A percentile compares a stretch with the other conserved stretches of the same genome.
Conservation (phyloP, 2,888 invertebrate species). For the Cryptus viduatorius region DNA sequence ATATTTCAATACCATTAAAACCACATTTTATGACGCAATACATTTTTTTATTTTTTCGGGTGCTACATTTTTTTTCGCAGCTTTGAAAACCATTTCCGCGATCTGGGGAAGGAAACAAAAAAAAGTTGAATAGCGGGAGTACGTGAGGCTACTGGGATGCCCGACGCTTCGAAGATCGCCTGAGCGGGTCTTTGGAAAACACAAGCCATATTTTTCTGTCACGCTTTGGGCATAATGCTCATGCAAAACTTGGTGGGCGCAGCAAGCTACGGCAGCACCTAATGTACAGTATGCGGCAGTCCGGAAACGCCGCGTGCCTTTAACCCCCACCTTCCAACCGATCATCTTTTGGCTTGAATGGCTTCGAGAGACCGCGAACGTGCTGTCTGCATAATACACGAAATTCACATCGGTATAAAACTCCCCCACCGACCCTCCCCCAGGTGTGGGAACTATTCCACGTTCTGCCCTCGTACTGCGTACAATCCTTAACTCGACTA, state of each 20-base stretch:
- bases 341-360: slow-evolving; percentile 50
- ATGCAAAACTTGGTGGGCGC: slow-evolving; percentile 53
- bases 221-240: slow-evolving; percentile 64
- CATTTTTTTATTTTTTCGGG: neutral
- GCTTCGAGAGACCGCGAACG: slow-evolving; percentile 59
- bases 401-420: slow-evolving; percentile 52
- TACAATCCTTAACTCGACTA: slow-evolving; percentile 13
- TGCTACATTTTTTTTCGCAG: neutral
- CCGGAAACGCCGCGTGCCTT: slow-evolving; percentile 45
- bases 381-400: slow-evolving; percentile 61
- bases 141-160: slow-evolving; percentile 29
- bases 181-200: slow-evolving; percentile 24
- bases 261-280: slow-evolving; percentile 30
- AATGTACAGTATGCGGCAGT: slow-evolving; percentile 26
- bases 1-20: no score
- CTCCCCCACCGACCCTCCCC: neutral
- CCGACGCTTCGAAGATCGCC: slow-evolving; percentile 47
- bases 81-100: slow-evolving; percentile 19
- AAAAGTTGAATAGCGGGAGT: slow-evolving; percentile 19
- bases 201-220: slow-evolving; percentile 61
- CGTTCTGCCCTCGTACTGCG: slow-evolving; percentile 6
- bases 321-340: slow-evolving; percentile 24
- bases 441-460: slow-evolving; percentile 52
- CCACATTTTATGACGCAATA: neutral
- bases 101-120: slow-evolving; percentile 4